phyloP scores from a whole-genome alignment of 1,140 invertebrate species.

The Oncopodura yosiiana region DNA sequence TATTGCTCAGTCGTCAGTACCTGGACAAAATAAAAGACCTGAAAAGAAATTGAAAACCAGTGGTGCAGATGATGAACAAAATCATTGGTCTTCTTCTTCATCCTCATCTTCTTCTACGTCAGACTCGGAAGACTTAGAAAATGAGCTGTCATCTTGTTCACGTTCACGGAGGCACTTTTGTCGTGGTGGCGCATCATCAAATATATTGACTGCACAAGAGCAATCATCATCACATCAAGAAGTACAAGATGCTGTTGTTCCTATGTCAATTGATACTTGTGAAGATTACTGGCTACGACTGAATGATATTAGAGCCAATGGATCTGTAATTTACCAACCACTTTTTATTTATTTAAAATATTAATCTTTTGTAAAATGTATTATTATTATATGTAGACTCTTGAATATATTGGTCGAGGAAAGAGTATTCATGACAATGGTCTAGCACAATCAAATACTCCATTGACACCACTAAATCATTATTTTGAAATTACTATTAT shows the following conservation, averaged over 20 bases:
- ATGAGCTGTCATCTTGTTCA: too few relatives aligned
- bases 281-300: conserved; percentile 50
- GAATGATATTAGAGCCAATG: conserved; percentile 47
- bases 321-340: conserved; percentile 39
- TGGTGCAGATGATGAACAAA: too few relatives aligned
- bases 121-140: too few relatives aligned
- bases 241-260: conserved; percentile 42
- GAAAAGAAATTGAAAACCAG: too few relatives aligned
- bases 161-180: too few relatives aligned
- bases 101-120: too few relatives aligned
- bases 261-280: conserved; percentile 48
- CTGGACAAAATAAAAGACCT: too few relatives aligned
- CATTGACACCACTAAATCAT: conserved; percentile 47
- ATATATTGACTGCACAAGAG: too few relatives aligned
- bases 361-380: neutral
- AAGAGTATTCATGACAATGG: conserved; percentile 50
- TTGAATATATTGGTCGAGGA: conserved; percentile 49
- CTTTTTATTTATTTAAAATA: conserved; percentile 5
- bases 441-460: conserved; percentile 47
- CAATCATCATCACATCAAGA: too few relatives aligned
- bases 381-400: conserved; percentile 38
- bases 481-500: conserved; percentile 54
- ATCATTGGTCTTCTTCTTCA: too few relatives aligned
- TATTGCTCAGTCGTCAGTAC: too few relatives aligned
- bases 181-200: too few relatives aligned